Evolutionary conservation across 2,888 invertebrate species (phyloP).

Genomic region (Biston stratarius): DNA sequence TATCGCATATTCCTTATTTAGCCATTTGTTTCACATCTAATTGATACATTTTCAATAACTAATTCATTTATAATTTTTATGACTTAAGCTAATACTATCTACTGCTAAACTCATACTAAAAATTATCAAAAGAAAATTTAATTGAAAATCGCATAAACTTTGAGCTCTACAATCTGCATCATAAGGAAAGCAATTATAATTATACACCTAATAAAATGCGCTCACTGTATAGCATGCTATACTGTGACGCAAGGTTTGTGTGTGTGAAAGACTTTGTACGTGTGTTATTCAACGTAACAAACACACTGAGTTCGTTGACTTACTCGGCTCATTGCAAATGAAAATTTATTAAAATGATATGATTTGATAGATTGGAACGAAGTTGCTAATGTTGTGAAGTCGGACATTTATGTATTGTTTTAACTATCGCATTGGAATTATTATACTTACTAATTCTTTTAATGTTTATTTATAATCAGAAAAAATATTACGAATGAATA

Average conservation of each 20-base stretch:
- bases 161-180: background rate
- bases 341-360: conserved; percentile 81
- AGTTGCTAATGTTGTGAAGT: conserved; percentile 51
- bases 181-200: background rate
- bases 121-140: too few relatives aligned
- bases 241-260: conserved; percentile 47
- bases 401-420: conserved; percentile 7
- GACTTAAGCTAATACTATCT: too few relatives aligned
- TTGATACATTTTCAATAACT: too few relatives aligned
- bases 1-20: too few relatives aligned
- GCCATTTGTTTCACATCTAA: too few relatives aligned
- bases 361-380: conserved; percentile 72
- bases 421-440: background rate
- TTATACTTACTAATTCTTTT: background rate
- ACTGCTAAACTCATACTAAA: too few relatives aligned
- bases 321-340: conserved; percentile 77
- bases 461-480: background rate
- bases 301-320: conserved; percentile 71
- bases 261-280: conserved; percentile 50
- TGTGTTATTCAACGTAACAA: conserved; percentile 65
- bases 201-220: conserved; percentile 4
- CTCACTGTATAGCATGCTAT: conserved; percentile 45
- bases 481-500: background rate
- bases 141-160: background rate
- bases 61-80: too few relatives aligned